phyloP scores from a whole-genome alignment of 1,140 invertebrate species.

The Heterodera schachtii region DNA sequence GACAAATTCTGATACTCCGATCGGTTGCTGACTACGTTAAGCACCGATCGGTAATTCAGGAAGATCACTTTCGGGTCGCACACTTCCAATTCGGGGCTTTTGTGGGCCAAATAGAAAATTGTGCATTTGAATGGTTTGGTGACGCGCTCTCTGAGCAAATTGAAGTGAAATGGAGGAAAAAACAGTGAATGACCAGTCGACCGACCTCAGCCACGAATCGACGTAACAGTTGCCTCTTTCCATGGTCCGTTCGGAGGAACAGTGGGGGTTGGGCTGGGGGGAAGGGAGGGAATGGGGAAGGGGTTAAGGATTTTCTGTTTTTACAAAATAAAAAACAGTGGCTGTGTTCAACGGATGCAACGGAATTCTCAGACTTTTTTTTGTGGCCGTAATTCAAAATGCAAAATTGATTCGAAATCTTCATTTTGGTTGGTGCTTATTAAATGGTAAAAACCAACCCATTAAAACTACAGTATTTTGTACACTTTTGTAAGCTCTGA shows the following conservation, averaged over 20 bases:
- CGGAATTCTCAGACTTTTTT: too few relatives aligned
- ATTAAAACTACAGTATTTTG: too few relatives aligned
- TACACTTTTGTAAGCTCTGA: background rate
- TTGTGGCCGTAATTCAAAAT: too few relatives aligned
- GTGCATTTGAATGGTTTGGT: slow-evolving; percentile 45
- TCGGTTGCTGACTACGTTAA: slow-evolving; percentile 22
- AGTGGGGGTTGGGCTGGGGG: slow-evolving; percentile 30
- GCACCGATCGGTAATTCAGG: slow-evolving; percentile 20
- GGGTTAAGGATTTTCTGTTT: too few relatives aligned
- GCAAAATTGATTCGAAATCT: too few relatives aligned
- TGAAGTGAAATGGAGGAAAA: background rate
- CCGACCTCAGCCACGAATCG: slow-evolving; percentile 32
- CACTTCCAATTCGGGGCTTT: slow-evolving; percentile 36
- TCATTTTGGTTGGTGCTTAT: too few relatives aligned
- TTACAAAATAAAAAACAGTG: too few relatives aligned
- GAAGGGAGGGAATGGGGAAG: too few relatives aligned
- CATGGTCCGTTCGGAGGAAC: slow-evolving; percentile 9
- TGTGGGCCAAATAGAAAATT: slow-evolving; percentile 42
- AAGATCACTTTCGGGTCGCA: slow-evolving; percentile 41
- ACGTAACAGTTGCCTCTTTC: slow-evolving; percentile 39
- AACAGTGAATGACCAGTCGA: background rate
- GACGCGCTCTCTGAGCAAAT: slow-evolving; percentile 26
- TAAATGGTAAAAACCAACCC: too few relatives aligned
- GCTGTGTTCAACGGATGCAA: too few relatives aligned
- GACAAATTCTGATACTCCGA: slow-evolving; percentile 27